These are phyloP conservation scores for Ophiothrix spiculata DNA, from an alignment of 35 echinoderm and acorn worm species.

Conservation along the genomic window DNA sequence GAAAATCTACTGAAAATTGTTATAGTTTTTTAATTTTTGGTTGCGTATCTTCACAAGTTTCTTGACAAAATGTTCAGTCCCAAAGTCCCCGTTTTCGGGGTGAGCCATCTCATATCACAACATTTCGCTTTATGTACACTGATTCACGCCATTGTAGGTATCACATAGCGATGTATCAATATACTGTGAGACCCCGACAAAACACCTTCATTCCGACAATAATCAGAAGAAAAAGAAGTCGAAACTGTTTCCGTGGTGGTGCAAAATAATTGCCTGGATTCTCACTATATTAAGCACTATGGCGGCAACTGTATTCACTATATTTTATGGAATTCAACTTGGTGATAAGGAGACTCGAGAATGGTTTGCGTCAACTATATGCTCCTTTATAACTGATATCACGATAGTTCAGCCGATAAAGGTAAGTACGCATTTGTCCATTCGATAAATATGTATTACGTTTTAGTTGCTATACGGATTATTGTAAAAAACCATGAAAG, in stretches of 20 bases:
- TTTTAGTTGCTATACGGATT: too few species aligned
- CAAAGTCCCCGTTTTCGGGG: neutral
- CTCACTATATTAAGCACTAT: constrained; percentile 40
- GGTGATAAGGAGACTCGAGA: constrained; percentile 49
- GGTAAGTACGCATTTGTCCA: constrained; percentile 34
- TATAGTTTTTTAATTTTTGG: too few species aligned
- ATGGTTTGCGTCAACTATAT: constrained; percentile 68
- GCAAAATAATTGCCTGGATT: constrained; percentile 71
- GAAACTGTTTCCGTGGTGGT: constrained; percentile 88
- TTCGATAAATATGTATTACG: too few species aligned
- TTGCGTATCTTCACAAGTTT: too few species aligned
- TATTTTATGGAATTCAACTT: constrained; percentile 84
- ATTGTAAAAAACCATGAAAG: too few species aligned
- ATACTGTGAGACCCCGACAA: too few species aligned
- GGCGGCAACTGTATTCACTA: constrained; percentile 51
- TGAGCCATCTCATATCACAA: neutral
- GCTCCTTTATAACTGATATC: constrained; percentile 75
- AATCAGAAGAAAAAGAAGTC: constrained; percentile 59
- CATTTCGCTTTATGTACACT: neutral
- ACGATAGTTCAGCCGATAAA: constrained; percentile 89
- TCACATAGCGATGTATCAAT: neutral
- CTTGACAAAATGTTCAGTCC: neutral
- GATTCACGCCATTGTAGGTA: neutral
- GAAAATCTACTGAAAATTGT: too few species aligned
- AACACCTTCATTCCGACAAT: too few species aligned